phyloP scores from a whole-genome alignment of 2,113 vertebrate genomes.

The Malurus melanocephalus region DNA sequence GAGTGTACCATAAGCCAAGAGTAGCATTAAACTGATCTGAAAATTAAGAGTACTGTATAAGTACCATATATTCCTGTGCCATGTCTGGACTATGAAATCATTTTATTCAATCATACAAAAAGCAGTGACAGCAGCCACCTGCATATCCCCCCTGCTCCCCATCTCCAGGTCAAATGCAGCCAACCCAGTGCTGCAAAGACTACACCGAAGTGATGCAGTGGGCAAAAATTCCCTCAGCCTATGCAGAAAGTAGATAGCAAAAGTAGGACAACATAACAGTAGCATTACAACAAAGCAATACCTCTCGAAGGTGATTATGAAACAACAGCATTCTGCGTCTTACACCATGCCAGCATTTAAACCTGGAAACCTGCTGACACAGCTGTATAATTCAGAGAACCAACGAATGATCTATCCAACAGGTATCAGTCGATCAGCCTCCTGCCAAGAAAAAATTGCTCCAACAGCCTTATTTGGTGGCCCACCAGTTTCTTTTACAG shows the following conservation, averaged over 20 bases:
- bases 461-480: not conserved
- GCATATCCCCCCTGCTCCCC: not conserved
- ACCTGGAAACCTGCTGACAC: conserved; percentile 28
- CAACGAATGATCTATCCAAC: not conserved
- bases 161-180: not conserved
- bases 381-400: conserved; percentile 2
- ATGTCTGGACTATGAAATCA: not conserved
- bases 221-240: conserved; percentile 2
- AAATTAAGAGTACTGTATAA: not conserved
- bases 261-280: conserved; percentile 49
- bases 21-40: conserved; percentile 9
- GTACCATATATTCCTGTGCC: not conserved
- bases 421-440: not conserved
- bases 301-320: conserved; percentile 35
- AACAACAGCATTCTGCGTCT: conserved; percentile 6
- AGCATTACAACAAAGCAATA: conserved; percentile 20
- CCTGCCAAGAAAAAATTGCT: not conserved
- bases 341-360: not conserved
- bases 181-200: not conserved
- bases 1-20: not conserved
- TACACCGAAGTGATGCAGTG: not conserved
- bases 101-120: not conserved
- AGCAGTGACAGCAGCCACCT: not conserved
- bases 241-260: conserved; percentile 17
- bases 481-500: not conserved